A percentile compares a stretch with the other conserved stretches of the same genome.
These are phyloP conservation scores for Tubulanus polymorphus DNA, from an alignment of 2,888 invertebrate genomes.

Conservation along the genomic window DNA sequence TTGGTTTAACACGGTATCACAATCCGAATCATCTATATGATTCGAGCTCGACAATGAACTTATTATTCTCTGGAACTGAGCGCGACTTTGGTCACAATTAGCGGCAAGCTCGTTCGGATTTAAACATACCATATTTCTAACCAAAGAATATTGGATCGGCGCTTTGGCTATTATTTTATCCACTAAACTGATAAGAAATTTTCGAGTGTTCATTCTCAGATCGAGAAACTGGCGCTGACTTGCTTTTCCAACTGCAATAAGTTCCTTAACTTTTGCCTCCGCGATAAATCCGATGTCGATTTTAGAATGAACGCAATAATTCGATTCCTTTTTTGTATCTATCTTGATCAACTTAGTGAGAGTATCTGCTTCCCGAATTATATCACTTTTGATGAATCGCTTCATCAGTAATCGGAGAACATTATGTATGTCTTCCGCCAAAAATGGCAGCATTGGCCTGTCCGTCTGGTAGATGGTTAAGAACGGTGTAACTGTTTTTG, in stretches of 20 bases:
- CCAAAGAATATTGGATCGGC: neutral
- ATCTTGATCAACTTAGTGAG: neutral
- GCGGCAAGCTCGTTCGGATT: neutral
- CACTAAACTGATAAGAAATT: neutral
- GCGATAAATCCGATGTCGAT: neutral
- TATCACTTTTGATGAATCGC: neutral
- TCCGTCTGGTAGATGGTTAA: neutral
- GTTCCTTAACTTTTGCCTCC: neutral
- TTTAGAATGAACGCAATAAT: neutral
- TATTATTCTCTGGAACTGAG: neutral
- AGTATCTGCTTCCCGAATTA: neutral
- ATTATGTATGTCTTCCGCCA: neutral
- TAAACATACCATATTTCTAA: neutral
- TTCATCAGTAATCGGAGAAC: neutral
- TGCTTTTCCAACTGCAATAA: neutral
- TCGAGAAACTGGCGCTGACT: neutral
- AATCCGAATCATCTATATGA: neutral
- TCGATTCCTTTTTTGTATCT: neutral
- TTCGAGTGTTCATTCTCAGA: neutral
- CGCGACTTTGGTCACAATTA: neutral
- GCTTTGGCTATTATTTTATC: neutral
- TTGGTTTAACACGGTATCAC: neutral
- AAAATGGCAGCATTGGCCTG: conserved; percentile 3
- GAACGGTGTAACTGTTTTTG: neutral
- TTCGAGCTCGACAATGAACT: neutral